Evolutionary conservation across 2,888 invertebrate genomes (phyloP).

Genomic region (Smittia sp.): DNA sequence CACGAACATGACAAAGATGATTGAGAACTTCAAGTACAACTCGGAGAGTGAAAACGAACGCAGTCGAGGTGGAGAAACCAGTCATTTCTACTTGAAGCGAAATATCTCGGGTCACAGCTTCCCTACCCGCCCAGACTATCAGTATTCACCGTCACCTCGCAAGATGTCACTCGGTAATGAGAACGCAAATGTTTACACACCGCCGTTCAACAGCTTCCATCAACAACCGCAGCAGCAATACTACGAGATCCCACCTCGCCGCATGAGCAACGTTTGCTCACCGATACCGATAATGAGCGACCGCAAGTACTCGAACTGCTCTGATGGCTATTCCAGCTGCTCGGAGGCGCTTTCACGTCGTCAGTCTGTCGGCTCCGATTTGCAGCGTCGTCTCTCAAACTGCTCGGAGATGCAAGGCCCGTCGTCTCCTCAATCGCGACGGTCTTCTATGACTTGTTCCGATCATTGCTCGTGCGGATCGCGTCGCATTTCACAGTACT

Average conservation of each 20-base stretch:
- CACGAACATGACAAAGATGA: conserved; percentile 58
- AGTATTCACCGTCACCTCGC: conserved; percentile 31
- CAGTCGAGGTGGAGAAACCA: conserved; percentile 51
- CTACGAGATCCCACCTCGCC: conserved; percentile 64
- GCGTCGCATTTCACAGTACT: conserved; percentile 50
- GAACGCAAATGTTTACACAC: conserved; percentile 39
- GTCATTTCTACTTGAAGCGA: conserved; percentile 50
- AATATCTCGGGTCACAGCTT: conserved; percentile 49
- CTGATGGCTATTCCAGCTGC: conserved; percentile 49
- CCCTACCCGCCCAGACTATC: conserved; percentile 43
- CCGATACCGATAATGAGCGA: conserved; percentile 46
- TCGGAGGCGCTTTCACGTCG: conserved; percentile 50
- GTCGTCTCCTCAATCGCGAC: conserved; percentile 32
- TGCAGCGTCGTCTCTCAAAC: conserved; percentile 47
- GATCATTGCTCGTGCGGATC: conserved; percentile 49
- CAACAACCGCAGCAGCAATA: conserved; percentile 48
- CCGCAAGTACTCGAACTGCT: conserved; percentile 51
- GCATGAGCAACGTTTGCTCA: conserved; percentile 68
- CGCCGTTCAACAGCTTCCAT: conserved; percentile 34
- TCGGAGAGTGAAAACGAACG: conserved; percentile 51
- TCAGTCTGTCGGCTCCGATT: conserved; percentile 50
- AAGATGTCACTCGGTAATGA: conserved; percentile 42
- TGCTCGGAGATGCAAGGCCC: conserved; percentile 44
- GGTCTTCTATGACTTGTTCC: conserved; percentile 45
- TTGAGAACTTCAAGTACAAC: conserved; percentile 63